Percentiles rank a stretch among this genome's conserved stretches.
phyloP scores from a whole-genome alignment of 2,113 vertebrate genomes.

The Microcebus murinus region DNA sequence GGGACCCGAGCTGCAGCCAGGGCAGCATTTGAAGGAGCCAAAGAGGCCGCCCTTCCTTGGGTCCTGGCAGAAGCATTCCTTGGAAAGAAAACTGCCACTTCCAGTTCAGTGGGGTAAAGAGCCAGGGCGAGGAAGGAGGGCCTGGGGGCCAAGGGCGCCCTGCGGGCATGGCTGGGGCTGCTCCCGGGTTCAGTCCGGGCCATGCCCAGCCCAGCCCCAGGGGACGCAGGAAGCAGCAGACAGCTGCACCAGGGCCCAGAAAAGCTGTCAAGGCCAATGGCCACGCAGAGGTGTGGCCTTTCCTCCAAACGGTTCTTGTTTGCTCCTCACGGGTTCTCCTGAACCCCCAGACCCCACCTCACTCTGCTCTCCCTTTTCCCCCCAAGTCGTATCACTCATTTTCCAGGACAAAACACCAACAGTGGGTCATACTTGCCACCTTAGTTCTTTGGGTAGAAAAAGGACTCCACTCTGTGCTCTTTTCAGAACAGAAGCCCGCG shows the following conservation, averaged over 20 bases:
- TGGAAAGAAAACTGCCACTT: neutral
- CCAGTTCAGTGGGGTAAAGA: neutral
- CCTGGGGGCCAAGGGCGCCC: neutral
- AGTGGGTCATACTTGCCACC: neutral
- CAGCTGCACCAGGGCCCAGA: neutral
- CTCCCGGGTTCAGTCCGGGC: neutral
- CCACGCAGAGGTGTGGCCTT: neutral
- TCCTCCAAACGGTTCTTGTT: neutral
- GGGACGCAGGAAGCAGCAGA: neutral
- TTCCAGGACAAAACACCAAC: neutral
- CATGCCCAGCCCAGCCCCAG: neutral
- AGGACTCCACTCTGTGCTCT: neutral
- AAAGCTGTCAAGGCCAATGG: neutral
- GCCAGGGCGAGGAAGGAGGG: neutral
- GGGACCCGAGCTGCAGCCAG: too few relatives aligned
- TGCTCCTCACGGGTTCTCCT: neutral
- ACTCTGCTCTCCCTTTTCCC: neutral
- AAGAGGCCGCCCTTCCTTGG: neutral
- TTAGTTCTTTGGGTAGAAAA: neutral
- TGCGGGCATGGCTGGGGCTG: accelerated
- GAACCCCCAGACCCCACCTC: neutral
- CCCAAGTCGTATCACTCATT: neutral
- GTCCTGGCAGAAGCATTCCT: neutral
- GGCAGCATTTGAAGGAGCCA: neutral
- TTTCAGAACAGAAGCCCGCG: neutral